phyloP scores from a whole-genome alignment of 2,888 invertebrate genomes.

The Heteromyza rotundicornis region DNA sequence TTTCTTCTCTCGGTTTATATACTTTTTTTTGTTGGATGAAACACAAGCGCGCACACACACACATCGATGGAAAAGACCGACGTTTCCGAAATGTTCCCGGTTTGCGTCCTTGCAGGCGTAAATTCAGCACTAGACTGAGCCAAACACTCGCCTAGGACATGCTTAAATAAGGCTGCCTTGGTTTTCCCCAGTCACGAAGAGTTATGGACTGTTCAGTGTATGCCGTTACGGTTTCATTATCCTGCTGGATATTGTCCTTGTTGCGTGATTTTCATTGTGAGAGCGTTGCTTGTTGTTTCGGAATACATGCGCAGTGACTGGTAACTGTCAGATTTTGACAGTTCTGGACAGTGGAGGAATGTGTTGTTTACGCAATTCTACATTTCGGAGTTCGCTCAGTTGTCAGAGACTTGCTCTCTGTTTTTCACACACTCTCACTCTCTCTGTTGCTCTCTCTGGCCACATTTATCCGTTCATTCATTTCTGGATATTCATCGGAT shows the following conservation, averaged over 20 bases:
- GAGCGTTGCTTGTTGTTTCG: constrained; percentile 10
- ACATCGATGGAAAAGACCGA: background rate
- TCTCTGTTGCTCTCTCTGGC: background rate
- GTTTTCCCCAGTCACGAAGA: constrained; percentile 5
- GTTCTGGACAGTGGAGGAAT: background rate
- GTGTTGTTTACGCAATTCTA: background rate
- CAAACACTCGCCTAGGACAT: constrained; percentile 40
- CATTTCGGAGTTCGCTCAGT: background rate
- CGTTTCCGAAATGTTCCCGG: background rate
- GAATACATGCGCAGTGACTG: constrained; percentile 21
- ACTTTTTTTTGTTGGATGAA: background rate
- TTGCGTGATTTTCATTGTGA: background rate
- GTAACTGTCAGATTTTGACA: constrained; percentile 9
- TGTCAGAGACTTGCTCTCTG: background rate
- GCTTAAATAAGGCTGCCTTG: constrained; percentile 33
- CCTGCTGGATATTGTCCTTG: background rate
- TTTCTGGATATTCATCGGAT: background rate
- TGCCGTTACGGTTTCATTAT: background rate
- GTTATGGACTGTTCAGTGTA: background rate
- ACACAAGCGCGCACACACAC: background rate
- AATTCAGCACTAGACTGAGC: constrained; percentile 53
- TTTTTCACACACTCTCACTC: background rate
- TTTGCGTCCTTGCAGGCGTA: constrained; percentile 41
- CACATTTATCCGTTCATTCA: background rate
- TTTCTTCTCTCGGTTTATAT: background rate